Percentiles rank a stretch among this genome's conserved stretches.
phyloP scores from a whole-genome alignment of 2,797 vertebrate genomes.

The Sebastes alutus region DNA sequence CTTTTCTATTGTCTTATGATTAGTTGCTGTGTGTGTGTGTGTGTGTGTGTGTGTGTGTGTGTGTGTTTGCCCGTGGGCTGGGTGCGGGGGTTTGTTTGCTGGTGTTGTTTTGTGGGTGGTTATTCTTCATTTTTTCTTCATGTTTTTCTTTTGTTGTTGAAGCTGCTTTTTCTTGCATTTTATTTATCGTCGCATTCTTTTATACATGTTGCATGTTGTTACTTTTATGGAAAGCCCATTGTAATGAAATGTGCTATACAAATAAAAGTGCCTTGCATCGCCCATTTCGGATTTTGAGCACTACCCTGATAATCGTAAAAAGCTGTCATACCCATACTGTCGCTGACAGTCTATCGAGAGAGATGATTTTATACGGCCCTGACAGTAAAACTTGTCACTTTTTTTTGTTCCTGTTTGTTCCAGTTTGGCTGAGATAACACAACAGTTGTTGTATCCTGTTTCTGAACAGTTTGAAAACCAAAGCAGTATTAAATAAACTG shows the following conservation, averaged over 20 bases:
- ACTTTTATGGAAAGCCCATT: slow-evolving; percentile 10
- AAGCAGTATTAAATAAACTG: slow-evolving; percentile 52
- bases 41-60: background rate
- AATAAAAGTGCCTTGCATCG: slow-evolving; percentile 15
- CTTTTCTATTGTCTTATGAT: background rate
- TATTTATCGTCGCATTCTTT: slow-evolving; percentile 5
- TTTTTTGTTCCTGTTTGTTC: slow-evolving; percentile 19
- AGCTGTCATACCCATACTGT: slow-evolving; percentile 38
- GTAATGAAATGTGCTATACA: slow-evolving; percentile 13
- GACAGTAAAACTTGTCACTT: slow-evolving; percentile 39
- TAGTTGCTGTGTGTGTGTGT: background rate
- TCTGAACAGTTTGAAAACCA: slow-evolving; percentile 47
- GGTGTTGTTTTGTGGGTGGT: slow-evolving; percentile 9
- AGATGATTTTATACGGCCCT: slow-evolving; percentile 34
- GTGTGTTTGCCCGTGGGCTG: background rate
- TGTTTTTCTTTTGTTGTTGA: background rate
- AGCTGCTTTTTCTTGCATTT: slow-evolving; percentile 8
- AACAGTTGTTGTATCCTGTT: slow-evolving; percentile 52
- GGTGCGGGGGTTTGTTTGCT: slow-evolving; percentile 8
- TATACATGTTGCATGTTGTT: background rate
- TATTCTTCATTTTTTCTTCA: background rate
- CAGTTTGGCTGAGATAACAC: slow-evolving; percentile 42
- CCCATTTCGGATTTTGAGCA: slow-evolving; percentile 25
- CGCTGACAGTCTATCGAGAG: slow-evolving; percentile 26
- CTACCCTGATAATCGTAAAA: slow-evolving; percentile 36